Percentiles rank a stretch among this genome's conserved stretches.
Evolutionary conservation across 2,888 invertebrate species (phyloP).

Genomic region (Digitonthophagus gazella): DNA sequence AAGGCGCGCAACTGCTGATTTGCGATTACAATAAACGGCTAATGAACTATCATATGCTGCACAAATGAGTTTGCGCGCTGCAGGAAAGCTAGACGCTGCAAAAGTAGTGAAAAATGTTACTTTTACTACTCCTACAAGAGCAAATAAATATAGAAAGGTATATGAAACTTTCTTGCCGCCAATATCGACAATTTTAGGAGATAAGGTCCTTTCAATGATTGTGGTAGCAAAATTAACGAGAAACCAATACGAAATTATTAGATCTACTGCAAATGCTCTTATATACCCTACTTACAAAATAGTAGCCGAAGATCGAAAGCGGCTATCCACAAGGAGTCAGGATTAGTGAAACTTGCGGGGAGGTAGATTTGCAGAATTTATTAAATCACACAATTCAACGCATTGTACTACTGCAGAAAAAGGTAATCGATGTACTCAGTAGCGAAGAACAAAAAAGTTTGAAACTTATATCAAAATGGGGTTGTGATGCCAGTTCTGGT

Average conservation of each 20-base stretch:
- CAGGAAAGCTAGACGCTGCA: slow-evolving; percentile 15
- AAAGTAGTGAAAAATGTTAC: slow-evolving; percentile 9
- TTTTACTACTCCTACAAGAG: not conserved
- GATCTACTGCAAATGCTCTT: not conserved
- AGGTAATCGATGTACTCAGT: slow-evolving; percentile 20
- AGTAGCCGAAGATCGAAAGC: too few species aligned
- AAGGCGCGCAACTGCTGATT: too few species aligned
- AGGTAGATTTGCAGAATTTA: slow-evolving; percentile 2
- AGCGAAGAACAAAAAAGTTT: slow-evolving; percentile 28
- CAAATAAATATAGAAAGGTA: slow-evolving; percentile 2
- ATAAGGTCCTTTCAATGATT: slow-evolving; percentile 58
- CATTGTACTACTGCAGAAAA: slow-evolving; percentile 25
- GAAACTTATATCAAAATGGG: slow-evolving; percentile 33
- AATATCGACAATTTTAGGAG: too few species aligned
- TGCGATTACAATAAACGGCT: too few species aligned
- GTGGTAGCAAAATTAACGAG: slow-evolving; percentile 62
- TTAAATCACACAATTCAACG: slow-evolving; percentile 16
- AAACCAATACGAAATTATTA: slow-evolving; percentile 51
- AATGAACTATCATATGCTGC: slow-evolving; percentile 14
- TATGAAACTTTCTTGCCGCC: too few species aligned
- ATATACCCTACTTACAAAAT: not conserved
- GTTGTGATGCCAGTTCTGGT: slow-evolving; percentile 33
- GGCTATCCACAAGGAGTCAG: slow-evolving; percentile 2
- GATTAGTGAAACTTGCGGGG: slow-evolving; percentile 6
- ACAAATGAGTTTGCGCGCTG: slow-evolving; percentile 13